Base-by-base conservation (phyloP, 1,140 invertebrate genomes). In the Drosophila kurseongensis region DNA sequence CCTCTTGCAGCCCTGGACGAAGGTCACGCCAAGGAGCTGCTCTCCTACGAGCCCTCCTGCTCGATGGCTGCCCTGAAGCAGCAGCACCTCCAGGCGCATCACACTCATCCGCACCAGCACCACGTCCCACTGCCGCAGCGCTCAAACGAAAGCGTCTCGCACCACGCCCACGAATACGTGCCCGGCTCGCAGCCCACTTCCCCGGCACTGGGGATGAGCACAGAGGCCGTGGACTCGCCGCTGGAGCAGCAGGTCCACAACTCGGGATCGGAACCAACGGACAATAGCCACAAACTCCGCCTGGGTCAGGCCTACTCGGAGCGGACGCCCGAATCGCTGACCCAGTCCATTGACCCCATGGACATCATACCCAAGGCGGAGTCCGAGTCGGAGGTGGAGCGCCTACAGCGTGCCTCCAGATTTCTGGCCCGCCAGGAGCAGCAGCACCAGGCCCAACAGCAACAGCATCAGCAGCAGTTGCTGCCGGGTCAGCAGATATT, bases 361-460 rank as follows among this genome's bases (percentile, higher is more conserved):
- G 90, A 86, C 51, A 83, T 90, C 14, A 90, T 90, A 81, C 82
- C 90, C 9, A 91, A 91, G 62, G 52, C 82, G n/a, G 90, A 91
- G 54, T 57, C 84, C 4, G 90, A 90, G 41, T 76, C 78, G 8
- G 83, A 88, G 13, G 80, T 66, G 12, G 90, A 91, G 40, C 73
- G 84, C 0, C 42, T 47, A 32, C 80, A 81, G 16, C 50, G 84
- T 18, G 65, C 78, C 5, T 82, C 80, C 2, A 77, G 80, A 1
- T 89, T 58, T 48, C 69, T 89, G 58, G 69, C 68, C 2, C 83
- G 82, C 1, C 78, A 79, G 12, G 78, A 86, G 35, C 81, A 82
- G 32, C 88, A 82, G 38, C 76, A 76, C 1, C 84, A 81, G 7
- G 62, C 72, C 5, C 78, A 81, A 23, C 79, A 80, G 18, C 78